phyloP scores from a whole-genome alignment of 64 coral and sea anemone species.

The Montipora foliosa region DNA sequence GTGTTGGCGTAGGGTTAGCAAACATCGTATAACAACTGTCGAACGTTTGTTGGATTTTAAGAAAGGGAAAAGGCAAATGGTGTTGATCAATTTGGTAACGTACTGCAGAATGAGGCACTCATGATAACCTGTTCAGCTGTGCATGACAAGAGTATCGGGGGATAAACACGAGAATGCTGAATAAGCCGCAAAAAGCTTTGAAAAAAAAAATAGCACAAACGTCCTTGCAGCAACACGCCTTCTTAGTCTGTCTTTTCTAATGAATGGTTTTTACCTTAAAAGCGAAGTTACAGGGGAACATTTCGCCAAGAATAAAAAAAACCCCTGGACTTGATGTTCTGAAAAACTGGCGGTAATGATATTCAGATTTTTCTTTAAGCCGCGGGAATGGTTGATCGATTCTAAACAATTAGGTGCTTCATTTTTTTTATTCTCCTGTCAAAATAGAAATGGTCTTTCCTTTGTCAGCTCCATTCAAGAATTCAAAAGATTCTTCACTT shows the following conservation, averaged over 20 bases:
- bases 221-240: too few relatives aligned
- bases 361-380: background rate
- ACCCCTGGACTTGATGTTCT: background rate
- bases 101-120: background rate
- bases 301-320: background rate
- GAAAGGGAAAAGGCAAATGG: background rate
- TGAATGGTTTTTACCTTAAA: background rate
- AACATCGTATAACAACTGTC: background rate
- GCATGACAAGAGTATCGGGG: background rate
- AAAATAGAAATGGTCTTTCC: background rate
- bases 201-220: too few relatives aligned
- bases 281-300: too few relatives aligned
- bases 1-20: background rate
- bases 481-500: background rate
- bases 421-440: background rate
- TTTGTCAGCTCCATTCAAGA: background rate
- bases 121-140: background rate
- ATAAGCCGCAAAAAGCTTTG: too few relatives aligned
- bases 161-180: too few relatives aligned
- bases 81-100: background rate
- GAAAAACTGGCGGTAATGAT: background rate
- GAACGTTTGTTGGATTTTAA: background rate
- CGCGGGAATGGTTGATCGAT: background rate
- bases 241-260: background rate
- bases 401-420: background rate